Evolutionary conservation across 1,140 invertebrate species (phyloP).

Genomic region (Microplitis demolitor): DNA sequence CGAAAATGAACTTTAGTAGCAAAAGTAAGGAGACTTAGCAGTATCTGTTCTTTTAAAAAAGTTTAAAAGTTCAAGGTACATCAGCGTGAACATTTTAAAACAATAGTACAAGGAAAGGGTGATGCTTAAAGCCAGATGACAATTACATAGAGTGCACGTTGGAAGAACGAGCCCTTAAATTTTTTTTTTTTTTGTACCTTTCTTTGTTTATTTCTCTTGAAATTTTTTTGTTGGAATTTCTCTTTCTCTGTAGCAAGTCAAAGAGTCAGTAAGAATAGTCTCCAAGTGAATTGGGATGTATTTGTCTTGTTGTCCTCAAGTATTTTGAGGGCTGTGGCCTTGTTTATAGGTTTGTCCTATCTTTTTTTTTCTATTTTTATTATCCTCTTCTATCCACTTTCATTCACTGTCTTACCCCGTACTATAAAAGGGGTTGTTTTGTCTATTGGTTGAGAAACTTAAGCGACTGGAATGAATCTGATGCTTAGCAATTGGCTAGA

Average conservation of each 20-base stretch:
- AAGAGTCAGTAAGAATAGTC: conserved; percentile 3
- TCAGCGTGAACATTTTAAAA: neutral
- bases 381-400: neutral
- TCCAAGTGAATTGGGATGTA: conserved; percentile 15
- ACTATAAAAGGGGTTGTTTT: neutral
- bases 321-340: conserved; percentile 4
- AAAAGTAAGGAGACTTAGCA: no score
- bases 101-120: neutral
- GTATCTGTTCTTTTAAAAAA: neutral
- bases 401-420: neutral
- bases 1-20: no score
- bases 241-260: neutral
- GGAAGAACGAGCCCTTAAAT: conserved; percentile 11
- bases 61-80: neutral
- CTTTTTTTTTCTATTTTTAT: no score
- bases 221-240: neutral
- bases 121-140: conserved; percentile 19
- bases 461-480: neutral
- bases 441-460: neutral
- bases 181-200: conserved; percentile 3
- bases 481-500: conserved; percentile 2
- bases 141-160: conserved; percentile 33
- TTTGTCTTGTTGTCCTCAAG: conserved; percentile 2
- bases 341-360: neutral
- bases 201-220: conserved; percentile 4